These are phyloP conservation scores for Scolopax bukidnonensis DNA, from an alignment of 2,797 vertebrate genomes.

Conservation along the genomic window DNA sequence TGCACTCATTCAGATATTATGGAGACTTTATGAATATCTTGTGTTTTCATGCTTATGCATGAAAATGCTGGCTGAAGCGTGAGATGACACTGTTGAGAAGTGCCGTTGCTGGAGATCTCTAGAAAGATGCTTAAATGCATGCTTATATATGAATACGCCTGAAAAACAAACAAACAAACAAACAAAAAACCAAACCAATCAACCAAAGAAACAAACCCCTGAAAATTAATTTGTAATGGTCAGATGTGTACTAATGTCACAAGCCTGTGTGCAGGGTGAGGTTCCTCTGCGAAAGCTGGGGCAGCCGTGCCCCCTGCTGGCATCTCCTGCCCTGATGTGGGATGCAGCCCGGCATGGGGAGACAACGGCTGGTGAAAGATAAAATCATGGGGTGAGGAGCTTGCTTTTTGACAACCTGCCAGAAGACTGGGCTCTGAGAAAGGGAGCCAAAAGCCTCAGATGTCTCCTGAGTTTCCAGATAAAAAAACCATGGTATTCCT, in stretches of 20 bases:
- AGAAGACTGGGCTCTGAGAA: background rate
- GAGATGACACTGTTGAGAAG: accelerated
- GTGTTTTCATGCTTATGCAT: accelerated
- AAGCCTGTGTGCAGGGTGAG: background rate
- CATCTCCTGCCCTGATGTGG: background rate
- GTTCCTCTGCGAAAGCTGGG: background rate
- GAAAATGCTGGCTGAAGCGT: too few species aligned
- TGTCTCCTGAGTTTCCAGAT: accelerated
- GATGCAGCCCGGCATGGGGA: background rate
- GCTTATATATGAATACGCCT: accelerated
- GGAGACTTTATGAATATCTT: background rate
- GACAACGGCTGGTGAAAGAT: background rate
- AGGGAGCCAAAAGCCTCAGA: background rate
- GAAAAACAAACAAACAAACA: background rate
- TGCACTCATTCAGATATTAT: background rate
- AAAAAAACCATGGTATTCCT: accelerated
- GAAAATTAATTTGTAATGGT: background rate
- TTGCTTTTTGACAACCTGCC: background rate
- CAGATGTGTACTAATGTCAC: background rate
- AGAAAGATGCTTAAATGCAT: background rate
- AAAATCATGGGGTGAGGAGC: background rate
- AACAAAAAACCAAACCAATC: background rate
- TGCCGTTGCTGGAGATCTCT: background rate
- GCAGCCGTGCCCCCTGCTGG: constrained; percentile 34
- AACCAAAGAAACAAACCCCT: background rate